Conservation (phyloP, 1,140 invertebrate genomes). For the Aphidius ervi region DNA sequence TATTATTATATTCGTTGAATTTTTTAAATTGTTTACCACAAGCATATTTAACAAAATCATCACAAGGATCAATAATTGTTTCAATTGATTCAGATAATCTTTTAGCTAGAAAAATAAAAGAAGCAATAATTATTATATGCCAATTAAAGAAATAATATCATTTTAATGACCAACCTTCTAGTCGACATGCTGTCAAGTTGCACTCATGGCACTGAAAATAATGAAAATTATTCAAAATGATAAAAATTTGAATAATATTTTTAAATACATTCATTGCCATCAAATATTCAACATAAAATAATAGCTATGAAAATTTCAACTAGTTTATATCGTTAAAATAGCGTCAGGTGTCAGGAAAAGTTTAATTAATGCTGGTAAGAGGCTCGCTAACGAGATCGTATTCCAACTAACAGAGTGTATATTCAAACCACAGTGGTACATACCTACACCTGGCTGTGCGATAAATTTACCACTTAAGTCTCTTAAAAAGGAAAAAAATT, state of each 20-base stretch:
- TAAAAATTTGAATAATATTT: too few relatives aligned
- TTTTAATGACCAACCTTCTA: too few relatives aligned
- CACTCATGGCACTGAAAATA: too few relatives aligned
- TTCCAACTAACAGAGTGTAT: conserved; percentile 20
- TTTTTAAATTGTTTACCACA: conserved; percentile 22
- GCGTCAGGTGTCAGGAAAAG: conserved; percentile 21
- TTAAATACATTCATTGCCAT: too few relatives aligned
- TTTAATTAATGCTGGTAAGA: conserved; percentile 31
- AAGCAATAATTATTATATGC: too few relatives aligned
- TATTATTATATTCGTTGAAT: conserved; percentile 4
- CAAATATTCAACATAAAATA: not conserved
- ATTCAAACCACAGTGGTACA: conserved; percentile 26
- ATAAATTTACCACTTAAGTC: conserved; percentile 13
- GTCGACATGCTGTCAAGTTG: too few relatives aligned
- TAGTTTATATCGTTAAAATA: conserved; percentile 29
- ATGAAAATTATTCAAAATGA: too few relatives aligned
- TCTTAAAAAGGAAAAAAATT: not conserved
- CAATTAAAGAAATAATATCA: too few relatives aligned
- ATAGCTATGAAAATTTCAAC: not conserved
- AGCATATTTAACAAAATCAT: conserved; percentile 24
- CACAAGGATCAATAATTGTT: conserved; percentile 18
- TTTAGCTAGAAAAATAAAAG: conserved; percentile 11
- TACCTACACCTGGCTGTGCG: conserved; percentile 21
- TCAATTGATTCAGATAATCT: conserved; percentile 17
- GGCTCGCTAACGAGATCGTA: conserved; percentile 26